Conservation (phyloP, 2,888 invertebrate species). For the Noctua janthe region DNA sequence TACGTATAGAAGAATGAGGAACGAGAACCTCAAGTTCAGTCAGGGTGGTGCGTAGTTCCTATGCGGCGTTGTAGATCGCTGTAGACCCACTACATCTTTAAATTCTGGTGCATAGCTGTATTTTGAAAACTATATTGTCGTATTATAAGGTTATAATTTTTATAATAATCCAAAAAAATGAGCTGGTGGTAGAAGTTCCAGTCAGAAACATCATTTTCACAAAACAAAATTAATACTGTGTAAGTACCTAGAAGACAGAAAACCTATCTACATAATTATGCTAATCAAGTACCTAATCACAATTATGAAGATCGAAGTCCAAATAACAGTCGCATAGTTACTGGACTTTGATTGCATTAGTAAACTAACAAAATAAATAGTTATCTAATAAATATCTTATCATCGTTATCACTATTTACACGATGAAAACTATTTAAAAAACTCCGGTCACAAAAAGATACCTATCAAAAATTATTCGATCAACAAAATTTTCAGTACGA, state of each 20-base stretch:
- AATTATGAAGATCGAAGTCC: conserved; percentile 19
- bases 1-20: background rate
- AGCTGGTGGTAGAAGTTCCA: background rate
- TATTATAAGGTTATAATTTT: background rate
- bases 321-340: background rate
- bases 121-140: background rate
- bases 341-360: background rate
- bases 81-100: background rate
- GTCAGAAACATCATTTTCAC: background rate
- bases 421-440: background rate
- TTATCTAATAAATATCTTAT: conserved; percentile 1
- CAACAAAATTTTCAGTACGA: background rate
- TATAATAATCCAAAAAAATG: background rate
- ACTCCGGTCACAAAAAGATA: background rate
- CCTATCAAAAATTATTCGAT: background rate
- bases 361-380: background rate
- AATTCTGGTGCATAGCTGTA: background rate
- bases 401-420: background rate
- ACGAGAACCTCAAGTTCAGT: background rate
- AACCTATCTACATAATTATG: background rate
- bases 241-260: background rate
- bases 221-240: background rate
- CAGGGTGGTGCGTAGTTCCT: background rate
- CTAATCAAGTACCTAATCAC: background rate
- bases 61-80: background rate